Conservation (phyloP, 1,140 invertebrate genomes). For the Periplaneta americana region DNA sequence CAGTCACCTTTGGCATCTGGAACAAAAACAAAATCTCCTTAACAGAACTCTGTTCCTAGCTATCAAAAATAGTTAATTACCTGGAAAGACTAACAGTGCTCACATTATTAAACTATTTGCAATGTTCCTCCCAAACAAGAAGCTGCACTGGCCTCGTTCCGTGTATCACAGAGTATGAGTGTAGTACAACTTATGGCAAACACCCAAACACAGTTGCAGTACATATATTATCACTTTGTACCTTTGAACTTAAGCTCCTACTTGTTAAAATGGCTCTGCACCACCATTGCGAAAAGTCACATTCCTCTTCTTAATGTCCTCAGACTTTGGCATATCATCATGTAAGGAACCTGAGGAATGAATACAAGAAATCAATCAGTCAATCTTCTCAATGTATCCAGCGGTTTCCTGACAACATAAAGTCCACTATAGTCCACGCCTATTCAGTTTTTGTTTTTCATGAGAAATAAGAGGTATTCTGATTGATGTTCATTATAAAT, state of each 20-base stretch:
- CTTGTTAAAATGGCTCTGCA: neutral
- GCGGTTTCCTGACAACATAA: too few species aligned
- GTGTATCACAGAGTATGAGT: neutral
- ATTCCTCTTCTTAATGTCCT: slow-evolving; percentile 6
- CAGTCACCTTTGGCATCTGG: neutral
- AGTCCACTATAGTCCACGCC: too few species aligned
- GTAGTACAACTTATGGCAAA: neutral
- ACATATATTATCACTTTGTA: neutral
- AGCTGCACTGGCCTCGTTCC: neutral
- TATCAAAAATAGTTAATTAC: neutral
- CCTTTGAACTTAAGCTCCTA: neutral
- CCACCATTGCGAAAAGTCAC: slow-evolving; percentile 4
- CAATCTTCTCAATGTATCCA: too few species aligned
- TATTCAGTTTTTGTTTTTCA: too few species aligned
- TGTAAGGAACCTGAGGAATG: neutral
- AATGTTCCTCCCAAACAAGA: neutral
- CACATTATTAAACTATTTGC: neutral
- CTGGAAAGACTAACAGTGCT: neutral
- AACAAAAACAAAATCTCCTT: neutral
- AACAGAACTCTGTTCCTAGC: neutral
- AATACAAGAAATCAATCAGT: too few species aligned
- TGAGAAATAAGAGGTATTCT: too few species aligned
- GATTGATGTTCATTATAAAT: too few species aligned
- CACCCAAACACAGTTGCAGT: neutral
- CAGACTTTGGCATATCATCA: neutral